A percentile compares a stretch with the other conserved stretches of the same genome.
These are phyloP conservation scores for Trichopria drosophilae DNA, from an alignment of 2,888 invertebrate genomes.

Conservation along the genomic window DNA sequence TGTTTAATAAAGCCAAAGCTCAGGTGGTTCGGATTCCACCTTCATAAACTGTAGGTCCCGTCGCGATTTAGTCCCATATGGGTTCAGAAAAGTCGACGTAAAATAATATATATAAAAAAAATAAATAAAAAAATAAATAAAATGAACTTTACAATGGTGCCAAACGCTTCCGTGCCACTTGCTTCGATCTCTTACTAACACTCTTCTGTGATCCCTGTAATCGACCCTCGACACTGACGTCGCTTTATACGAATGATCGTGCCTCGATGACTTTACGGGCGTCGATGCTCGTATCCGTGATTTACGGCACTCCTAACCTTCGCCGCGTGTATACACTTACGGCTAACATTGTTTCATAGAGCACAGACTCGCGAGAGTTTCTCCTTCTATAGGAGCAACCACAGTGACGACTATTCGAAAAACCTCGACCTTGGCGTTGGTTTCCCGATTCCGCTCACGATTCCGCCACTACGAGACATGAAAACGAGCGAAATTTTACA, in stretches of 20 bases:
- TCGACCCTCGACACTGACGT: constrained; percentile 39
- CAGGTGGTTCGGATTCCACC: no score
- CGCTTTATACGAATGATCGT: constrained; percentile 48
- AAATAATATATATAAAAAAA: no score
- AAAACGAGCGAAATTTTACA: no score
- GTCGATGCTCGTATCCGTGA: constrained; percentile 55
- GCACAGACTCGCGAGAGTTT: background rate
- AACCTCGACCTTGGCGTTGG: constrained; percentile 21
- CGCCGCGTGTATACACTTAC: constrained; percentile 38
- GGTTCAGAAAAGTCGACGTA: no score
- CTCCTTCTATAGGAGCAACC: background rate
- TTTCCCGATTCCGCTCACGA: constrained; percentile 14
- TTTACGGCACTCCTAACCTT: constrained; percentile 53
- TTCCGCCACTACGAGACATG: no score
- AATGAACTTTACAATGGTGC: background rate
- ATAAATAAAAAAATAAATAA: background rate
- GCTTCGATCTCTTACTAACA: no score
- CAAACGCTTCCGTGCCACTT: no score
- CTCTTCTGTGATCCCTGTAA: constrained; percentile 35
- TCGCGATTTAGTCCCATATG: no score
- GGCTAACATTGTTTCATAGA: no score
- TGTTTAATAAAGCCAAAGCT: no score
- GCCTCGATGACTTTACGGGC: constrained; percentile 54
- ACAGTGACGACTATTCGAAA: no score
- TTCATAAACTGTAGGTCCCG: no score